Evolutionary conservation across 2,888 invertebrate genomes (phyloP).

Genomic region (Choristoneura rosaceana): DNA sequence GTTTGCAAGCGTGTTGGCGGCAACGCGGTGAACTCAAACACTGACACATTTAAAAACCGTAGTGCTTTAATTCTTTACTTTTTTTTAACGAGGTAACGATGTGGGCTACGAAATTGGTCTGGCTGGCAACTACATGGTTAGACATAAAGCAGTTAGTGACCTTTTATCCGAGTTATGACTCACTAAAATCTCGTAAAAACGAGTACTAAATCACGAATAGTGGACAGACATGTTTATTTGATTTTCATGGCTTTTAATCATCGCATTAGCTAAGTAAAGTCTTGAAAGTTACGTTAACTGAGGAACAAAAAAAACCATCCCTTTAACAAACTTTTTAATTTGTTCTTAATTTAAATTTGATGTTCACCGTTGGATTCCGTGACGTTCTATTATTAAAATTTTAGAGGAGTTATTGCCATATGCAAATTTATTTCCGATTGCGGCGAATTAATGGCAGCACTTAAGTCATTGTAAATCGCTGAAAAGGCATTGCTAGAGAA

Average conservation of each 20-base stretch:
- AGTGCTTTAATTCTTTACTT: slow-evolving; percentile 2
- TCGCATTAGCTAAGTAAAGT: background rate
- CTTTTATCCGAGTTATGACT: slow-evolving; percentile 38
- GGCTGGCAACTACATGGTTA: slow-evolving; percentile 35
- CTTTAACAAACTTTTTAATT: background rate
- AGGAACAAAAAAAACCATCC: background rate
- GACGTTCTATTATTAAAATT: slow-evolving; percentile 4
- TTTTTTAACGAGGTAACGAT: slow-evolving; percentile 2
- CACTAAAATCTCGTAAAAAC: slow-evolving; percentile 33
- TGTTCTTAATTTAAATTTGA: background rate
- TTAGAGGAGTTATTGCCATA: background rate
- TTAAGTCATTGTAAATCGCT: slow-evolving; percentile 10
- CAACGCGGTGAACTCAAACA: background rate
- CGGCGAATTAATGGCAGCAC: slow-evolving; percentile 12
- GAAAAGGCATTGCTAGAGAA: slow-evolving; percentile 28
- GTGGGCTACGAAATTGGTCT: slow-evolving; percentile 46
- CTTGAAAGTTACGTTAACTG: background rate
- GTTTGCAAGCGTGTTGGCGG: background rate
- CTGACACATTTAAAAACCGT: background rate
- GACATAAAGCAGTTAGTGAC: slow-evolving; percentile 41
- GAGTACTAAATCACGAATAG: slow-evolving; percentile 22
- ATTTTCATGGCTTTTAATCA: slow-evolving; percentile 21
- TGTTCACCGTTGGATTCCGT: no score
- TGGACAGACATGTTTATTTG: slow-evolving; percentile 16
- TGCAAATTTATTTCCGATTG: background rate